Percentiles rank a stretch among this genome's conserved stretches.
Conservation (phyloP, 1,140 invertebrate genomes). For the Bombus confusus region DNA sequence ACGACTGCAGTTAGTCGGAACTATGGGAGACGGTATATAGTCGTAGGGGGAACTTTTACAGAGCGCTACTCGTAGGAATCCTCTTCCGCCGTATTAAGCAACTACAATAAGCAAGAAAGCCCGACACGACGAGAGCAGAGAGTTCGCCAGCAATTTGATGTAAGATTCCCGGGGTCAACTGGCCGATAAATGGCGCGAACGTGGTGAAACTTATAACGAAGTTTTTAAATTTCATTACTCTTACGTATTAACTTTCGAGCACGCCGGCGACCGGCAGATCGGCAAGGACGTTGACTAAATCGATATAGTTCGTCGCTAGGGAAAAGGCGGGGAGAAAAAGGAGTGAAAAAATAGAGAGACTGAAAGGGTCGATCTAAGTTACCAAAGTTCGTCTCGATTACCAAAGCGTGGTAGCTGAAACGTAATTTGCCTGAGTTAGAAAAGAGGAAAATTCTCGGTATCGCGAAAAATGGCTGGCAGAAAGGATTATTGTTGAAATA, state of each 20-base stretch:
- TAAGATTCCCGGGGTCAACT: background rate
- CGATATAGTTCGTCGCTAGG: constrained; percentile 7
- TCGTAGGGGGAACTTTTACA: background rate
- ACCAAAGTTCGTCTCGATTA: constrained; percentile 10
- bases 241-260: constrained; percentile 1
- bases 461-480: background rate
- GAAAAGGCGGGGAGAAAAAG: too few species aligned
- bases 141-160: background rate
- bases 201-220: constrained; percentile 26
- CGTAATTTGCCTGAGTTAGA: background rate
- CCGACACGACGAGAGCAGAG: background rate
- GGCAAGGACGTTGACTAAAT: background rate
- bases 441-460: background rate
- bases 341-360: background rate
- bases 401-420: background rate
- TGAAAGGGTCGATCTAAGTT: background rate
- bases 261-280: background rate
- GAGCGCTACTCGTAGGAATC: background rate
- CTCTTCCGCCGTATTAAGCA: background rate
- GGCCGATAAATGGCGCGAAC: constrained; percentile 11
- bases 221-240: constrained; percentile 42
- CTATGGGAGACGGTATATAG: too few species aligned
- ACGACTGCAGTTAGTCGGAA: background rate
- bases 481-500: constrained; percentile 13
- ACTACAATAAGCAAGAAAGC: constrained; percentile 1